Evolutionary conservation across 2,888 invertebrate species (phyloP), one percentile per base, ranked within the genome.

Genomic region (Drosophila heteroneura): DNA sequence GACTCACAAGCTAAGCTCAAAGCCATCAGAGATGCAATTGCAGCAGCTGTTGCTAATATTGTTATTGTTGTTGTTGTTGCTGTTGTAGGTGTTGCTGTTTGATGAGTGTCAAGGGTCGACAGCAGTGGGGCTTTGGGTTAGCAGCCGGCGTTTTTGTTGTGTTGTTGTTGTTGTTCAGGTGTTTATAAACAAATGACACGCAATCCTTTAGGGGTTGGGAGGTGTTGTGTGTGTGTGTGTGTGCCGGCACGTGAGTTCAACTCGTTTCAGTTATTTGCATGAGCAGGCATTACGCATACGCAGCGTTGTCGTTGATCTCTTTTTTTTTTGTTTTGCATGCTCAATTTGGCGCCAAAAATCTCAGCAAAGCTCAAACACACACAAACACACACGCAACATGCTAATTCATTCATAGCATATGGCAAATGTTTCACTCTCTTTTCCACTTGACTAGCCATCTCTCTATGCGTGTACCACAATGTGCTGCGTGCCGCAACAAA

Each of bases 181-280:
- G 90, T 86, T 92, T 91, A 92, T 91, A 91, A 92, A 91, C 91
- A 91, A 92, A 91, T 91, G 82, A 83, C 91, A 92, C 91, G 91
- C 91, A 91, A 92, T 90, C 79, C 85, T 89, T 86, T 76, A 37
- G 78, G 70, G 76, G 74, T 41, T 57, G 71, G 74, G 74, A 60
- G 76, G 75, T 73, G 61, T 63, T 41, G 39, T 30, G 70, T 75
- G 64, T 62, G 5, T 19, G 61, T 35, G 65, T 67, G 66, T 67
- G 54, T 47, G 19, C 14, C 26, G 66, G 65, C 74, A 72, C 79
- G 79, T 70, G 71, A 72, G 82, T 49, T 65, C 59, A 74, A 68
- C 69, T 61, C 71, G 64, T 56, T 69, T 70, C 54, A 28, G 37
- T 53, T 59, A 61, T 73, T 75, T 85, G 83, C 83, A 83, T 80